Evolutionary conservation across 2,113 vertebrate species (phyloP), one percentile per base, ranked within the genome.

Genomic region (Scytalopus superciliaris): DNA sequence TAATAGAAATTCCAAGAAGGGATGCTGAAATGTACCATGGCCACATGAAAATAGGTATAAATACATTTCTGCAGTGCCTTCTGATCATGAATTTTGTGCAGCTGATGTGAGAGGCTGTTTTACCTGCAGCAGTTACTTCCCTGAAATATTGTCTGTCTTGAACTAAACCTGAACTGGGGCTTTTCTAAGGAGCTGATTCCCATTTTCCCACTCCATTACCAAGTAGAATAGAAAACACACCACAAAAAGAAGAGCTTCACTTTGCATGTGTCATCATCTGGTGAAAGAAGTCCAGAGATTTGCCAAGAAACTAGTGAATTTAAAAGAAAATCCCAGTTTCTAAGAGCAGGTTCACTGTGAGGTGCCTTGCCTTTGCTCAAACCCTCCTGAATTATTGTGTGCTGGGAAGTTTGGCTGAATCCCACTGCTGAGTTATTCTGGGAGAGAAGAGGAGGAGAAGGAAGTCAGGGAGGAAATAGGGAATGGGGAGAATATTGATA

Each of bases 381-480:
- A 1, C 55, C 39, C 49, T 27, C 30, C 63, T 18, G 0, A 37
- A 24, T 14, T 24, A 33, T 12, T n/a, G 56, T n/a, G n/a, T 52
- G 74, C 5, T 73, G 67, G 30, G 11, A 14, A 16, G 5, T 39
- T 44, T 4, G 50, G 4, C 64, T 89, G 35, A 50, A 35, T 50
- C 14, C 67, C 68, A 4, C 33, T 50, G 18, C 1, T 28, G 57
- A 56, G 40, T 12, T 0, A 1, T 8, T n/a, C 22, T 55, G 40
- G 57, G 55, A 62, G 27, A 50, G 62, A 62, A 18, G 14, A 81
- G 59, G 45, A 69, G 42, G 47, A 78, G 33, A 24, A n/a, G 3
- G 14, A 81, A 62, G 56, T 22, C 2, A 1, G 31, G 84, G 60
- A 56, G 37, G 60, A 63, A 50, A 44, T 6, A 47, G 30, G 25